These are phyloP conservation scores for Mystacides longicornis DNA, from an alignment of 2,888 invertebrate species.

Conservation along the genomic window DNA sequence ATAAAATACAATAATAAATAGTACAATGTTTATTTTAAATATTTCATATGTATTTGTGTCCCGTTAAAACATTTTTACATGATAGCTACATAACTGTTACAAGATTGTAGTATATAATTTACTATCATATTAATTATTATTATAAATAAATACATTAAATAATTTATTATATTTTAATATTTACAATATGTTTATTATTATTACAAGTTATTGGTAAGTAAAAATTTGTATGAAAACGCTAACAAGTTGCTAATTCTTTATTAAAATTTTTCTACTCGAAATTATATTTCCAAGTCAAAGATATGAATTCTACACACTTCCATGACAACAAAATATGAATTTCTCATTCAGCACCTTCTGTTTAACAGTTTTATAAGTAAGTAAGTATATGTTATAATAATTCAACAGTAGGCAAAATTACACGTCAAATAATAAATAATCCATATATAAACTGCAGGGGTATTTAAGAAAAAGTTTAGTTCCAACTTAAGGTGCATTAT, in stretches of 20 bases:
- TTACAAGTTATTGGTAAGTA: slow-evolving; percentile 16
- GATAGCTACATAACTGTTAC: not conserved
- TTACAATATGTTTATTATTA: not conserved
- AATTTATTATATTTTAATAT: not conserved
- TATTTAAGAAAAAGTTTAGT: no score
- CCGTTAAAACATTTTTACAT: no score
- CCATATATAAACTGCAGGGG: no score
- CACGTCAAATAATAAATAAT: no score
- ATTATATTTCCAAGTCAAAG: not conserved
- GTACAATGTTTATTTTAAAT: no score
- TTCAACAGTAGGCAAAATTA: no score
- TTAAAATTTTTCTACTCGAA: slow-evolving; percentile 6
- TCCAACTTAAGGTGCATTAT: no score
- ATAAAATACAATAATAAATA: no score
- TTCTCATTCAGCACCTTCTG: slow-evolving; percentile 3
- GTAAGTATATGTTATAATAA: not conserved
- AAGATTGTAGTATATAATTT: not conserved
- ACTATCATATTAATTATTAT: not conserved
- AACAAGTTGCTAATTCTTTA: slow-evolving; percentile 13
- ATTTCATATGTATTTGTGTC: no score
- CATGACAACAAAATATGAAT: not conserved
- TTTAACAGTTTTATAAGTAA: not conserved
- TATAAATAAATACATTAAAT: not conserved
- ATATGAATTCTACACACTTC: not conserved
- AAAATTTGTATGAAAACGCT: slow-evolving; percentile 25